Percentiles rank a stretch among this genome's conserved stretches.
phyloP scores from a whole-genome alignment of 2,113 vertebrate genomes.

The Himantopus leucocephalus region DNA sequence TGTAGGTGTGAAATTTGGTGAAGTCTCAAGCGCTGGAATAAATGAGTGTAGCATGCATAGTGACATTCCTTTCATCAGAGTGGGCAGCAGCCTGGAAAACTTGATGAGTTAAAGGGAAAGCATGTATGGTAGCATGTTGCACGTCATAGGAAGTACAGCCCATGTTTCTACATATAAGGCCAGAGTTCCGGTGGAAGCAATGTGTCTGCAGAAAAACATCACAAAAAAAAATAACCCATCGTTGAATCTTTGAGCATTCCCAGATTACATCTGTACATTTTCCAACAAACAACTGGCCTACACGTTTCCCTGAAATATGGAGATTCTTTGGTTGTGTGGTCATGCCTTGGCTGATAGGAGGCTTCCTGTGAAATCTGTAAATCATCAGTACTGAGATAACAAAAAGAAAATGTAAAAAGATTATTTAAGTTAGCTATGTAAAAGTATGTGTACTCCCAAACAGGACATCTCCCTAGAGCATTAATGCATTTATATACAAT shows the following conservation, averaged over 20 bases:
- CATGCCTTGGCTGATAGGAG: conserved; percentile 61
- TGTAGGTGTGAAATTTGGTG: conserved; percentile 42
- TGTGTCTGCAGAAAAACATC: not conserved
- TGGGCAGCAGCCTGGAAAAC: conserved; percentile 25
- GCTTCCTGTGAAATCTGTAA: conserved; percentile 72
- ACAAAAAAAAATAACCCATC: not conserved
- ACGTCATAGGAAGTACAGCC: conserved; percentile 47
- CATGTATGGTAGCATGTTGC: not conserved
- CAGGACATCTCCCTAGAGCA: not conserved
- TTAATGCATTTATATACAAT: not conserved
- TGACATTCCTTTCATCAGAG: conserved; percentile 49
- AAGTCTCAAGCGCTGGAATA: conserved; percentile 11
- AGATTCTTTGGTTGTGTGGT: conserved; percentile 60
- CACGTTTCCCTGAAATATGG: conserved; percentile 52
- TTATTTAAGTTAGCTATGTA: conserved; percentile 51
- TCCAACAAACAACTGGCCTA: conserved; percentile 60
- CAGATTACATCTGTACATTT: conserved; percentile 72
- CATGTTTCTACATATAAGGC: conserved; percentile 68
- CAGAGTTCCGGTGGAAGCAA: conserved; percentile 52
- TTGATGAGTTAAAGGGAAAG: conserved; percentile 53
- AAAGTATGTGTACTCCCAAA: not conserved
- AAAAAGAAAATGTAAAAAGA: conserved; percentile 18
- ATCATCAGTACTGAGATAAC: conserved; percentile 62
- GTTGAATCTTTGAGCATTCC: conserved; percentile 44
- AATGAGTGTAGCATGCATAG: not conserved